Evolutionary conservation across 2,113 vertebrate species (phyloP), one percentile per base, ranked within the genome.

Genomic region (Xerus inauris): DNA sequence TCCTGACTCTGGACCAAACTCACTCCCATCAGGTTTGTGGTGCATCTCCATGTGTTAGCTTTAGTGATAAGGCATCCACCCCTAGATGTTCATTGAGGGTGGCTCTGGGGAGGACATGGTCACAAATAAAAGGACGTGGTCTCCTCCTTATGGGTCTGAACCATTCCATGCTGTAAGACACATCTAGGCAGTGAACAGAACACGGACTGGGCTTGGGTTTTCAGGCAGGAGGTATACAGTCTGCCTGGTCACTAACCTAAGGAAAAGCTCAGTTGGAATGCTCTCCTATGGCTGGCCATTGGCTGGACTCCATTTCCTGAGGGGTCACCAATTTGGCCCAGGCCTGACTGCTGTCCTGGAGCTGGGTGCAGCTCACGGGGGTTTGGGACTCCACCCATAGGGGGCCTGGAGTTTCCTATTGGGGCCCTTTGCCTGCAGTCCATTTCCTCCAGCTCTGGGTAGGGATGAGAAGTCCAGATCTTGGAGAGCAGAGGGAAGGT

Each of bases 341-440:
- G 42, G 28, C 42, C 51, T 14, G 13, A 75, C 65, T 32, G 3
- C 8, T 62, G 32, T 6, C 59, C 35, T 62, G 20, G 10, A 8
- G 16, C 1, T 0, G 0, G 54, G 42, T 83, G 14, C 81, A 4
- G 19, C 19, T 47, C 38, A 5, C 32, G 0, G 13, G 12, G 67
- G 9, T n/a, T 12, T 6, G 0, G 8, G 22, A n/a, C 2, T 10
- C 22, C 35, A 6, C 20, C 10, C 20, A 0, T 0, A 32, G 35
- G 38, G 26, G 54, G 54, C 19, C 24, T 20, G 9, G 59, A 62
- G 59, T 62, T 24, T 62, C 24, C 59, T 57, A 19, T 0, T 19
- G 20, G 26, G 20, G 22, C 42, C 8, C 17, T 30, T 3, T 6
- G 20, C 13, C 38, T 22, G n/a, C 0, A 0, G n/a, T 8, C 2